Conservation (phyloP, 2,888 invertebrate genomes). For the Empis stercorea region DNA sequence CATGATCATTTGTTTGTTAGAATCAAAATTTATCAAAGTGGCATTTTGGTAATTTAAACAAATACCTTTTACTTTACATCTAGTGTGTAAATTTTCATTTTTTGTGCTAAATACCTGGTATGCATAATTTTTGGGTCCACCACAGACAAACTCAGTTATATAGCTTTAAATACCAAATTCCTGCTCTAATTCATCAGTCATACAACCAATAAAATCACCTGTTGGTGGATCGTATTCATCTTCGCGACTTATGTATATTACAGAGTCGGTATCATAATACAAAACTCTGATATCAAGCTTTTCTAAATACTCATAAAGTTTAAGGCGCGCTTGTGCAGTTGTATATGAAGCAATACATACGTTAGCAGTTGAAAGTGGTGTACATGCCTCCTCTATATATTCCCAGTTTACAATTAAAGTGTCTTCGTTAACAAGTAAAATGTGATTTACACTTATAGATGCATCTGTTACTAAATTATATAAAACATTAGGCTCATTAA, state of each 20-base stretch:
- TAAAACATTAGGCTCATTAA: no score
- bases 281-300: constrained; percentile 19
- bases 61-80: not conserved
- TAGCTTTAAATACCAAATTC: no score
- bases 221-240: constrained; percentile 14
- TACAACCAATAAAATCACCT: constrained; percentile 18
- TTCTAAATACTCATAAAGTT: constrained; percentile 23
- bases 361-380: no score
- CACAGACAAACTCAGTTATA: not conserved
- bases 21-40: no score
- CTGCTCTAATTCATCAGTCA: no score
- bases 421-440: no score
- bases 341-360: constrained; percentile 27
- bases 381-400: no score
- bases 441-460: no score
- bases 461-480: no score
- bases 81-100: not conserved
- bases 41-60: not conserved
- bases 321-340: constrained; percentile 23
- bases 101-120: not conserved
- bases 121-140: not conserved
- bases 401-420: no score
- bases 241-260: constrained; percentile 19
- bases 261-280: constrained; percentile 29
- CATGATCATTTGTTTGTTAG: no score